Conservation (phyloP, 2,888 invertebrate species). For the Autographa gamma region DNA sequence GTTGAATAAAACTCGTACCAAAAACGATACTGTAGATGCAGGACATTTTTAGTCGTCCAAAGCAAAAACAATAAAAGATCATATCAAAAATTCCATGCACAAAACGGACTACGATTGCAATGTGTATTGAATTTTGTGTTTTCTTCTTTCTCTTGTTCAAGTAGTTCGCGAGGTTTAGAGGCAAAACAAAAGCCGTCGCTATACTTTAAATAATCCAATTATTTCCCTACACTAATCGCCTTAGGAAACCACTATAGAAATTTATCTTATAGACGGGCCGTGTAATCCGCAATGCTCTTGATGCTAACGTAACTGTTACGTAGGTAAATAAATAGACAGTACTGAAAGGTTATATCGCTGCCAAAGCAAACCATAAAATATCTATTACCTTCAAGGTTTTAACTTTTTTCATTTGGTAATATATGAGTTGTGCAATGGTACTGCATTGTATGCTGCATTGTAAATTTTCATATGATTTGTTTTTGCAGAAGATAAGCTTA, state of each 20-base stretch:
- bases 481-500: constrained; percentile 4
- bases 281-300: not conserved
- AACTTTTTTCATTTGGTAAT: constrained; percentile 9
- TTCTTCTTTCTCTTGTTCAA: not conserved
- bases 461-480: constrained; percentile 15
- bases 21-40: not conserved
- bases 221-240: constrained; percentile 4
- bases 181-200: constrained; percentile 1
- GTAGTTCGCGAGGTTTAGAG: not conserved
- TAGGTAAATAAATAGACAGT: not conserved
- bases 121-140: constrained; percentile 4
- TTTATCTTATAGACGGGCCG: not conserved
- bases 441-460: constrained; percentile 23
- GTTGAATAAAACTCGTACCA: not conserved
- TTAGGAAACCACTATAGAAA: constrained; percentile 4
- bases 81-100: constrained; percentile 1
- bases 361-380: not conserved
- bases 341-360: constrained; percentile 1
- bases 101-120: constrained; percentile 4
- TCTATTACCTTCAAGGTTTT: not conserved
- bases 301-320: not conserved
- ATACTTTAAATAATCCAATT: constrained; percentile 4
- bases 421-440: constrained; percentile 14
- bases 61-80: constrained; percentile 1
- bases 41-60: not conserved